Conservation (phyloP, 2,797 vertebrate species). For the Nasua narica region DNA sequence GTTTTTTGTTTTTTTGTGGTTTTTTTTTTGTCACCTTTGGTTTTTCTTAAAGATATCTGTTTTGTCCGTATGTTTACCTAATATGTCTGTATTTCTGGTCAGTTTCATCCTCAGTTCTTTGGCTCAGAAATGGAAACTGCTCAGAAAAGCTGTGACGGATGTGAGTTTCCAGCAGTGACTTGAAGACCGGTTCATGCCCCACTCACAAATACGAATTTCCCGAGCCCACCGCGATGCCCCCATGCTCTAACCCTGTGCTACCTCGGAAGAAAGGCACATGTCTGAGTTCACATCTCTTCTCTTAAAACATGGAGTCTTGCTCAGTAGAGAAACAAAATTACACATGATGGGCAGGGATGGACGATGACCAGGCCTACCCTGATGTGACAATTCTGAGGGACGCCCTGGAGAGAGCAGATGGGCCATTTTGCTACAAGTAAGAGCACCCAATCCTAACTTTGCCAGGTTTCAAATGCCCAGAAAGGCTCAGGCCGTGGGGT, state of each 20-base stretch:
- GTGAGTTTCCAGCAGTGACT: background rate
- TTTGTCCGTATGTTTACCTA: background rate
- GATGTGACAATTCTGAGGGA: rapidly evolving
- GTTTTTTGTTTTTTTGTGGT: no score
- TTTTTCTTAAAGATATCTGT: background rate
- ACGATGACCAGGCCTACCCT: no score
- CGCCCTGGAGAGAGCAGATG: rapidly evolving
- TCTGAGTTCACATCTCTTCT: background rate
- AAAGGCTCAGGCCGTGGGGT: rapidly evolving
- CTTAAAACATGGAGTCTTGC: background rate
- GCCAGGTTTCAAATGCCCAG: no score
- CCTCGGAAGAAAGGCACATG: background rate
- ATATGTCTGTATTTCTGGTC: background rate
- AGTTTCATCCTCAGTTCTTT: background rate
- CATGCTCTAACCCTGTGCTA: no score
- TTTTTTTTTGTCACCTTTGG: background rate
- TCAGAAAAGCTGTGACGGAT: background rate
- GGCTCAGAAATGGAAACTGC: background rate
- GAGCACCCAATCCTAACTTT: background rate
- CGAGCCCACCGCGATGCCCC: background rate
- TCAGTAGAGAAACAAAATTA: background rate
- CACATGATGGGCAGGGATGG: background rate
- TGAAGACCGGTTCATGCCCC: background rate
- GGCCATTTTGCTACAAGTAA: background rate
- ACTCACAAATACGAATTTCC: background rate